Base-by-base conservation (phyloP, 1,140 invertebrate species). In the Magallana angulata region DNA sequence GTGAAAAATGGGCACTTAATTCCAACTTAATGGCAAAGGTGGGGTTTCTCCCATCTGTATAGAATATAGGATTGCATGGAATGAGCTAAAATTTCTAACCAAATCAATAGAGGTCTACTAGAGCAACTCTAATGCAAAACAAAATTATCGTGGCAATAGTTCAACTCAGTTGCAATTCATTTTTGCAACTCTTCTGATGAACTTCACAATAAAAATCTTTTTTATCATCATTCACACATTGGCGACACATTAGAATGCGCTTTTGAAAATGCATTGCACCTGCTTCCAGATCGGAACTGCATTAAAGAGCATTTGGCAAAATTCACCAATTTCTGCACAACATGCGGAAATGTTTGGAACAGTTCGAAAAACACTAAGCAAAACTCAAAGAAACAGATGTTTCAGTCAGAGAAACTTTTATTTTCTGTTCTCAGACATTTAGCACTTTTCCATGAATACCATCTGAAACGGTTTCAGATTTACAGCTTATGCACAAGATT, bases 401-500 rank as follows among this genome's bases (percentile, higher is more conserved):
- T 76, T 76, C 24, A 30, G 68, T 30, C 24, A 76, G 11, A 4
- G 11, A 36, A 76, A 18, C 68, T 76, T 76, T 76, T 30, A 30
- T 76, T 76, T 76, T 12, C 68, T 30, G 18, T 76, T 76, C 68
- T 76, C 68, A 76, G 68, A 76, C 68, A 76, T 76, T 76, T 76
- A 76, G 68, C 68, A 76, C 68, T 24, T 30, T 30, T 76, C 36
- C 68, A 30, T 18, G 68, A 36, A 76, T 76, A 76, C 68, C 68
- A 76, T 76, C 68, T 76, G 68, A 76, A 76, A 76, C 68, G 24
- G 36, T 76, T 76, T 76, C 36, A 76, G 68, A 76, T 76, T 76
- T 76, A 76, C 36, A 30, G 68, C 68, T 76, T 76, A 76, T 76
- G 68, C 68, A 76, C 24, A 7, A 48, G 30, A 76, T 76, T 76